Evolutionary conservation across 2,797 vertebrate genomes (phyloP).

Genomic region (Paratrypauchen microcephalus): DNA sequence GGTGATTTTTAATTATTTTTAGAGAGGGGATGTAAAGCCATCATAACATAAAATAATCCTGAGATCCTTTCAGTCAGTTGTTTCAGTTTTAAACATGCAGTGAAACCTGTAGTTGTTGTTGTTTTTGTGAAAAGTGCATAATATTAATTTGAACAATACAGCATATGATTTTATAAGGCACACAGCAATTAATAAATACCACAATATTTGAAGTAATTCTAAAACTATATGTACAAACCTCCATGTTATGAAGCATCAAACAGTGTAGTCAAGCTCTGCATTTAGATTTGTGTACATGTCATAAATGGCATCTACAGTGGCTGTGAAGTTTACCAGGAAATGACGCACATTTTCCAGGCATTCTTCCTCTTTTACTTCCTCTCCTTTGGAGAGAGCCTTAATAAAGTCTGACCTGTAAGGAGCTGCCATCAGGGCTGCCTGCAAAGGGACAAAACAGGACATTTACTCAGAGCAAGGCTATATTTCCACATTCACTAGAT

Average conservation of each 20-base stretch:
- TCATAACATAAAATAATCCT: neutral
- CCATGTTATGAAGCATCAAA: conserved; percentile 63
- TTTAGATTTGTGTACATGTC: conserved; percentile 89
- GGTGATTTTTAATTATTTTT: neutral
- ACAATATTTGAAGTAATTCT: conserved; percentile 20
- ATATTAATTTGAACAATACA: conserved; percentile 22
- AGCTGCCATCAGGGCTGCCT: conserved; percentile 86
- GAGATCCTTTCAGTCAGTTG: neutral
- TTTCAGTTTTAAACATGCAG: neutral
- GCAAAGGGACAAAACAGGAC: neutral
- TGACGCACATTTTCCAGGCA: conserved; percentile 86
- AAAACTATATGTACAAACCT: neutral
- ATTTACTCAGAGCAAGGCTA: neutral
- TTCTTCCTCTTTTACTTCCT: conserved; percentile 87
- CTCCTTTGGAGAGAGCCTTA: conserved; percentile 91
- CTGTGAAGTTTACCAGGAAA: conserved; percentile 85
- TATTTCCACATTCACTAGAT: neutral
- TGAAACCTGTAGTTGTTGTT: too few species aligned
- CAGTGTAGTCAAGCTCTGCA: conserved; percentile 91
- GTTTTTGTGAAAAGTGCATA: neutral
- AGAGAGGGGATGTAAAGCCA: neutral
- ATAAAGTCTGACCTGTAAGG: conserved; percentile 92
- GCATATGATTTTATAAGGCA: conserved; percentile 14
- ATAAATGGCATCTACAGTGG: conserved; percentile 90
- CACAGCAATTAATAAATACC: conserved; percentile 51